A percentile compares a stretch with the other conserved stretches of the same genome.
Conservation (phyloP, 2,888 invertebrate genomes). For the Patella ulyssiponensis region DNA sequence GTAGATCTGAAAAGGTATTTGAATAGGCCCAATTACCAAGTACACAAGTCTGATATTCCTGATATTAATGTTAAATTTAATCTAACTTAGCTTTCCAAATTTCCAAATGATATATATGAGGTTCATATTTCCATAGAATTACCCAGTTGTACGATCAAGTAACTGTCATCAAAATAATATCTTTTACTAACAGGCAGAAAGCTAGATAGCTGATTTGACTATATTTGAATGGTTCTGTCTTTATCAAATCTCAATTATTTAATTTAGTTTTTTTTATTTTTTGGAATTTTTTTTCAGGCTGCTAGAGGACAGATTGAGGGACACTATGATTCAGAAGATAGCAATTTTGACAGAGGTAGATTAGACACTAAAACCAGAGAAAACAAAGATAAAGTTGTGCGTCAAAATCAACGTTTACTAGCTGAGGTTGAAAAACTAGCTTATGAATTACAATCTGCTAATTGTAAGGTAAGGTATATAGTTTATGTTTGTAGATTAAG, state of each 20-base stretch:
- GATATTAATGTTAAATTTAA: too few relatives aligned
- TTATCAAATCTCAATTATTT: background rate
- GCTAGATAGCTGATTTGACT: background rate
- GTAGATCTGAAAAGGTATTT: too few relatives aligned
- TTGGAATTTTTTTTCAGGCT: background rate
- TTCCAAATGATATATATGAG: too few relatives aligned
- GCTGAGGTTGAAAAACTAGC: conserved; percentile 60
- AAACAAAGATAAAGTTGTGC: conserved; percentile 48
- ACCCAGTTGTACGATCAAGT: too few relatives aligned
- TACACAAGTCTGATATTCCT: too few relatives aligned
- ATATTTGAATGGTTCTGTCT: background rate
- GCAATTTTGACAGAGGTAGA: conserved; percentile 12
- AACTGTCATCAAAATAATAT: background rate
- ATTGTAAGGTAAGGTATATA: conserved; percentile 58
- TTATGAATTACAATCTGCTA: conserved; percentile 54
- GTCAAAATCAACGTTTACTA: conserved; percentile 63
- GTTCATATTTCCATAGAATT: too few relatives aligned
- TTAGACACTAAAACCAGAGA: conserved; percentile 17
- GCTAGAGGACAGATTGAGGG: conserved; percentile 10
- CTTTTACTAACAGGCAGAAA: background rate
- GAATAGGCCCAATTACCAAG: too few relatives aligned
- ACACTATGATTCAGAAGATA: conserved; percentile 26
- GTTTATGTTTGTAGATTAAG: background rate
- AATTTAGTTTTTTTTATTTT: background rate
- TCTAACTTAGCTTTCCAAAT: too few relatives aligned